Conservation (phyloP, 2,888 invertebrate genomes). For the Nomada hirtipes region DNA sequence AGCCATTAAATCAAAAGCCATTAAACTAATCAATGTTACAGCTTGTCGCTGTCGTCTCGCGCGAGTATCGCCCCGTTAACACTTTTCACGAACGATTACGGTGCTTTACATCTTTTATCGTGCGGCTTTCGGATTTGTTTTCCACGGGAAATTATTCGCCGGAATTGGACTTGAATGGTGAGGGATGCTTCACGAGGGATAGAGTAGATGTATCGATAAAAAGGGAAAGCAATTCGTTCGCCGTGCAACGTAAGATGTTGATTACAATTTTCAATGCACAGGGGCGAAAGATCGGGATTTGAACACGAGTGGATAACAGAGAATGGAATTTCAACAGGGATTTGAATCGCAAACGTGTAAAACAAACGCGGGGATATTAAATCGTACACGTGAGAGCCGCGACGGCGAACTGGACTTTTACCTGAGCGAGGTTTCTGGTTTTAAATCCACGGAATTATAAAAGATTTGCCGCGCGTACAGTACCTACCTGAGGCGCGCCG, state of each 20-base stretch:
- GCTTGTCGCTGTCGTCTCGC: constrained; percentile 14
- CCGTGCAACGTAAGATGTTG: no score
- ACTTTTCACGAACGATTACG: not conserved
- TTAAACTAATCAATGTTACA: constrained; percentile 67
- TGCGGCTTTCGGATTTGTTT: not conserved
- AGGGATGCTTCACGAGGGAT: no score
- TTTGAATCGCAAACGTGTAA: not conserved
- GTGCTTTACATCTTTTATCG: not conserved
- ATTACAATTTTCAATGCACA: not conserved
- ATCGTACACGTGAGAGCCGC: not conserved
- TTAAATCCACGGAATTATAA: constrained; percentile 43
- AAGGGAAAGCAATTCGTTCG: no score
- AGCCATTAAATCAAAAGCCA: constrained; percentile 70
- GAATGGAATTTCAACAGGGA: constrained; percentile 13
- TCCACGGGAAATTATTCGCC: no score
- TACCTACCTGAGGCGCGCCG: not conserved
- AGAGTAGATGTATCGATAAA: no score
- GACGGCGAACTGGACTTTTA: constrained; percentile 29
- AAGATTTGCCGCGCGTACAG: constrained; percentile 25
- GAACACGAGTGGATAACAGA: not conserved
- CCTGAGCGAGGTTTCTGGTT: constrained; percentile 32
- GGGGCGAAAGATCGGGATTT: not conserved
- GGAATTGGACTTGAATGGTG: no score
- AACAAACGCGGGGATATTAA: not conserved
- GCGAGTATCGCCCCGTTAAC: constrained; percentile 6